Evolutionary conservation across 1,140 invertebrate species (phyloP), one percentile per base, ranked within the genome.

Genomic region (Yoshiicerus persimilis): DNA sequence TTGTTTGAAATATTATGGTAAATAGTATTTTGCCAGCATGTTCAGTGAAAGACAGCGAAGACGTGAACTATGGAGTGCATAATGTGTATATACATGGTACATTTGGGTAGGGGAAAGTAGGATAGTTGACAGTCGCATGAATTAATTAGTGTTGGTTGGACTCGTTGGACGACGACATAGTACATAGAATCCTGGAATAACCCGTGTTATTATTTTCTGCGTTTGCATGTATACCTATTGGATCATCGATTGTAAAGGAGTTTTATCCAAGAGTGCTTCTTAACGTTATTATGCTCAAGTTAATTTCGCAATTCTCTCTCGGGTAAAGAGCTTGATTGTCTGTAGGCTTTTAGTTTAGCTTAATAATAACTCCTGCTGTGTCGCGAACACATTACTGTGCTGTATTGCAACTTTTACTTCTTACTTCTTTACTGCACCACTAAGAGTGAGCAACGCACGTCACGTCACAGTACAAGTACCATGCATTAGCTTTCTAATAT

Each of bases 101-200:
- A 47, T 47, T 11, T 16, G 20, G 9, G 2, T 11, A 47, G 20
- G 16, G 66, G 25, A 70, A 70, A 36, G 75, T 23, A 36, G 32
- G 16, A 80, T 38, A 34, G 75, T 80, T 80, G 75, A 80, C 75
- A 80, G 75, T 80, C 34, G 16, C 75, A 80, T 80, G 75, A 80
- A 80, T 80, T 80, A 80, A 80, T 80, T 80, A 80, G 75, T 80
- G 38, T 80, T 80, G 75, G 38, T 32, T 34, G 75, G n/a, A n/a
- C n/a, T n/a, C n/a, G n/a, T n/a, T n/a, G n/a, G n/a, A n/a, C n/a
- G n/a, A n/a, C n/a, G n/a, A n/a, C n/a, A n/a, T n/a, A 80, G 75
- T 80, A 13, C 32, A 80, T 32, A 32, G 27, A 34, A 20, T 38
- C 32, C 30, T 20, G 32, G 4, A 36, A 13, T 34, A 80, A 80